phyloP scores from a whole-genome alignment of 2,797 vertebrate genomes.

The Chelmon rostratus region DNA sequence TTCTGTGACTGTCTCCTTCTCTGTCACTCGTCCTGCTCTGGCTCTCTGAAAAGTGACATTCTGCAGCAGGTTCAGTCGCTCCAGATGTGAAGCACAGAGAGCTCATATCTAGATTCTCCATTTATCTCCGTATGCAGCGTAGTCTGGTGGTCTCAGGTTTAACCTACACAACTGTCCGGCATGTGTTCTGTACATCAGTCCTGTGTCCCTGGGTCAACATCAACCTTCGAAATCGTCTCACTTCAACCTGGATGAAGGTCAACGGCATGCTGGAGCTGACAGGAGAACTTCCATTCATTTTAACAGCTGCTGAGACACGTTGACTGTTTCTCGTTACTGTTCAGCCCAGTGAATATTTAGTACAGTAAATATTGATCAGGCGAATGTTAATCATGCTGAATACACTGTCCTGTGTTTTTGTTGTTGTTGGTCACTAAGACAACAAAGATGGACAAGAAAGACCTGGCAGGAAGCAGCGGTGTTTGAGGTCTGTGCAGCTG shows the following conservation, averaged over 20 bases:
- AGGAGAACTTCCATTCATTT: not conserved
- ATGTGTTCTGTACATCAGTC: not conserved
- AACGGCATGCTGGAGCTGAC: not conserved
- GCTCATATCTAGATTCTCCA: not conserved
- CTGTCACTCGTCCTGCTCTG: not conserved
- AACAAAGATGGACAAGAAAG: not conserved
- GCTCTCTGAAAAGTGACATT: not conserved
- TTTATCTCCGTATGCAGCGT: not conserved
- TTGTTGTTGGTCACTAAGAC: not conserved
- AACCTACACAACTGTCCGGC: not conserved
- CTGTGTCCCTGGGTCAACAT: constrained; percentile 1
- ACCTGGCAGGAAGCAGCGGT: not conserved
- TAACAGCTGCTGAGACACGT: constrained; percentile 5
- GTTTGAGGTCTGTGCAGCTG: not conserved
- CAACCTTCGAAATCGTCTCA: not conserved
- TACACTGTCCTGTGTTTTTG: not conserved
- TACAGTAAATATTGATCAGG: constrained; percentile 7
- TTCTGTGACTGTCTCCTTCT: not conserved
- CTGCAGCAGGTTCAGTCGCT: not conserved
- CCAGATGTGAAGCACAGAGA: not conserved
- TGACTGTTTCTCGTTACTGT: not conserved
- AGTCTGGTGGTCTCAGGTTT: constrained; percentile 1
- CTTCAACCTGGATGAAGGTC: not conserved
- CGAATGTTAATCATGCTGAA: not conserved
- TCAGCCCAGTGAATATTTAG: constrained; percentile 1